phyloP scores from a whole-genome alignment of 2,888 invertebrate genomes.

The Drosophila glabriapex region DNA sequence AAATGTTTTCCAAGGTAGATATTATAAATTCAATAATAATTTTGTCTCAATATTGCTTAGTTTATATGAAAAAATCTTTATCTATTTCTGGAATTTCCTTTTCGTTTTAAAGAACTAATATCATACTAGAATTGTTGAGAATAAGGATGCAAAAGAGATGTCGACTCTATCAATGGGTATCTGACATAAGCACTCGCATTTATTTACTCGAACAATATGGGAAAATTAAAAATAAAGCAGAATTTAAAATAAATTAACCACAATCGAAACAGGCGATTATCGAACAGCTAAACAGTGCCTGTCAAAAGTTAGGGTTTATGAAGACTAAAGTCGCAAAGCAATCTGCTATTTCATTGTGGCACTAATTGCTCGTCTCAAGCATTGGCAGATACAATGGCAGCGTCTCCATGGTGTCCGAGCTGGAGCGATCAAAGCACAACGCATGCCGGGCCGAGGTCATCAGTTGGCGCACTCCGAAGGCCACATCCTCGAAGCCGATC shows the following conservation, averaged over 20 bases:
- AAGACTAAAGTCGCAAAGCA: constrained; percentile 7
- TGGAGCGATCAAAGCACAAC: constrained; percentile 81
- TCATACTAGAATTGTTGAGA: background rate
- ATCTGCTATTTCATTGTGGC: background rate
- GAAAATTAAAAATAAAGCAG: background rate
- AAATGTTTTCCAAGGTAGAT: background rate
- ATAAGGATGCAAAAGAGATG: background rate
- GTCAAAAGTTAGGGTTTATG: background rate
- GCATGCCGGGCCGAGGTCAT: constrained; percentile 84
- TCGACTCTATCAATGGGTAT: background rate
- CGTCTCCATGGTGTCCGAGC: constrained; percentile 66
- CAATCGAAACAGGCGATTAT: background rate
- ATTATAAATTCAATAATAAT: background rate
- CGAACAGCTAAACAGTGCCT: background rate
- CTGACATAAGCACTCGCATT: constrained; percentile 2
- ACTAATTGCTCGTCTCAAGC: constrained; percentile 81
- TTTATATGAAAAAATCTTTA: background rate
- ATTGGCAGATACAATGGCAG: constrained; percentile 85
- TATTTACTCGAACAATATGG: constrained; percentile 1
- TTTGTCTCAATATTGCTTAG: background rate
- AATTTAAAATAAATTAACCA: background rate
- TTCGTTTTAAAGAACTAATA: background rate
- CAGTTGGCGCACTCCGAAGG: constrained; percentile 85
- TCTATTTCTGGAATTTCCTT: background rate
- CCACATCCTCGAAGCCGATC: constrained; percentile 89